A percentile compares a stretch with the other conserved stretches of the same genome.
Evolutionary conservation across 2,888 invertebrate genomes (phyloP).

Genomic region (Cordilura impudica): DNA sequence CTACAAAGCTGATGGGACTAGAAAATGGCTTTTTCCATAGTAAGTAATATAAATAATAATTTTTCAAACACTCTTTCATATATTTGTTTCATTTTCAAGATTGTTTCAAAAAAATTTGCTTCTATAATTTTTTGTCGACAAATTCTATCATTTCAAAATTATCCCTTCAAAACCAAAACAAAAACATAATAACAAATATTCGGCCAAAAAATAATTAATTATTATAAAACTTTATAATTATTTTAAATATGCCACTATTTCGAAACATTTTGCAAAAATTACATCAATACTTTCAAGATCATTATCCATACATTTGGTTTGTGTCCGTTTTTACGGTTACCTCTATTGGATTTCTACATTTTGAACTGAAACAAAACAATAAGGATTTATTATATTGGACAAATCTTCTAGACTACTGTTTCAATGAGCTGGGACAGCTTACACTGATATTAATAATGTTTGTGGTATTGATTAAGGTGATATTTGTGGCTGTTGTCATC

Average conservation of each 20-base stretch:
- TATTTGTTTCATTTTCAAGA: too few species aligned
- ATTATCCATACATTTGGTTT: constrained; percentile 65
- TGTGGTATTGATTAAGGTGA: constrained; percentile 58
- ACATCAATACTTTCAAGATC: constrained; percentile 63
- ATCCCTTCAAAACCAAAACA: constrained; percentile 47
- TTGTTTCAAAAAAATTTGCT: too few species aligned
- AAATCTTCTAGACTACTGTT: constrained; percentile 55
- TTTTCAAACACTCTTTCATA: too few species aligned
- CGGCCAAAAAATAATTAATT: not conserved
- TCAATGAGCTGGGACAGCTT: constrained; percentile 63
- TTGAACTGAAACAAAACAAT: constrained; percentile 65
- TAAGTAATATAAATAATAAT: too few species aligned
- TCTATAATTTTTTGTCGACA: too few species aligned
- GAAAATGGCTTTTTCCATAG: too few species aligned
- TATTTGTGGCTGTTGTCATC: constrained; percentile 64
- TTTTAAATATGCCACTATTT: constrained; percentile 50
- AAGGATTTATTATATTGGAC: constrained; percentile 67
- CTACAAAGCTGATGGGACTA: too few species aligned
- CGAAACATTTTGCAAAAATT: constrained; percentile 58
- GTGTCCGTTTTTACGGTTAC: constrained; percentile 56
- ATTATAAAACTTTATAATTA: not conserved
- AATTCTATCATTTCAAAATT: too few species aligned
- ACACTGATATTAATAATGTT: constrained; percentile 63
- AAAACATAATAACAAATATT: too few species aligned
- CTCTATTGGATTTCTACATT: constrained; percentile 66